Evolutionary conservation across 2,888 invertebrate genomes (phyloP).

Genomic region (Pachymerium ferrugineum): DNA sequence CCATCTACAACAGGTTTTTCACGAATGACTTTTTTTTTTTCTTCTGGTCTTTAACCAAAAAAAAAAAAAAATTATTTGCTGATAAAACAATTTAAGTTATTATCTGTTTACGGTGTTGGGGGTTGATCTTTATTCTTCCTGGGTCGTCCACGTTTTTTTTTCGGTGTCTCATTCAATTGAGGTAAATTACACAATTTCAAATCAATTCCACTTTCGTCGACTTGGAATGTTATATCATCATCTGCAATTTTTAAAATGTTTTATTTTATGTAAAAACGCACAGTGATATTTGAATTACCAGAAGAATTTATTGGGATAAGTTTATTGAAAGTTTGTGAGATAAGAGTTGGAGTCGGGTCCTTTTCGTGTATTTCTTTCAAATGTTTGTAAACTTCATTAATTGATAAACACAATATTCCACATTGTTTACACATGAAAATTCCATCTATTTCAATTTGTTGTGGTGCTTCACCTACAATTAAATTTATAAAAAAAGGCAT

Average conservation of each 20-base stretch:
- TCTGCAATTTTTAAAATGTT: background rate
- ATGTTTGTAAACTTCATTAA: conserved; percentile 29
- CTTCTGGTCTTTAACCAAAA: background rate
- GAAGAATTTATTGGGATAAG: conserved; percentile 7
- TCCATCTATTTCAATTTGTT: conserved; percentile 29
- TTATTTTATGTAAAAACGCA: background rate
- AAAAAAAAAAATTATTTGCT: background rate
- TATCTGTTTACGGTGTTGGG: background rate
- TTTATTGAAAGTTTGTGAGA: conserved; percentile 8
- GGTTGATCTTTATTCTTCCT: conserved; percentile 37
- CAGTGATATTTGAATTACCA: background rate
- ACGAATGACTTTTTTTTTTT: conserved; percentile 33
- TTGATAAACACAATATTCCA: conserved; percentile 21
- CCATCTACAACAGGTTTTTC: conserved; percentile 40
- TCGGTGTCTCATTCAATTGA: conserved; percentile 34
- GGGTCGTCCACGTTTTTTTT: conserved; percentile 41
- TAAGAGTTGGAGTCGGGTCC: background rate
- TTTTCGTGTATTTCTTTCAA: conserved; percentile 27
- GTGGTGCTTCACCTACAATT: background rate
- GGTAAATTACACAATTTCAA: background rate
- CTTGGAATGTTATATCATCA: background rate
- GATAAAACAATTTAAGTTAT: background rate
- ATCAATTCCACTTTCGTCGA: background rate
- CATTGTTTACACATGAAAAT: conserved; percentile 33
- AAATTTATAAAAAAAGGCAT: background rate